Base-by-base conservation (phyloP, 2,888 invertebrate genomes). In the Cryptocheilus praepositus region DNA sequence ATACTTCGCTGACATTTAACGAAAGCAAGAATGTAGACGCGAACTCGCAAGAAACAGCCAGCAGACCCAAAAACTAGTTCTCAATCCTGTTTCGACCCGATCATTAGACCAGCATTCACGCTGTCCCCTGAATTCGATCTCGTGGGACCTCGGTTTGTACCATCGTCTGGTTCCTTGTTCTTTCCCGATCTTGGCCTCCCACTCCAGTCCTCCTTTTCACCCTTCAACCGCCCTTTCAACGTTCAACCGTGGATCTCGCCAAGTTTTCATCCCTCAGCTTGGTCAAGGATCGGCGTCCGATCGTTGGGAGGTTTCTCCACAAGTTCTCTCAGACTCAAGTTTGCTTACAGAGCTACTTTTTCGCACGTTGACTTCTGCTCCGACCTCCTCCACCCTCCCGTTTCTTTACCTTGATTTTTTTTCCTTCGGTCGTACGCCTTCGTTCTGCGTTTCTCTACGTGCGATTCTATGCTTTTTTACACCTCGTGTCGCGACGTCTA, bases 91-190 rank as follows among this genome's bases (percentile, higher is more conserved):
- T 13, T 43, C 55, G 8, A 16, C 52, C 21, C 51, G 58, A 58
- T 69, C 67, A 53, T 66, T 71, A 71, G 71, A 61, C 21, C 5
- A 58, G 62, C 53, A 71, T 71, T 71, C 71, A 64, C 56, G 15
- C 25, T 28, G 25, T 49, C 36, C 22, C n/a, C 8, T 13, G 16
- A 18, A 36, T 11, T 36, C 56, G 57, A 3, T 62, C 19, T 13
- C 36, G 15, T 11, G 36, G 36, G 36, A 8, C 36, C 36, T 11
- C 36, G 36, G 36, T 7, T 11, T 7, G 36, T 36, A 36, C 13
- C 16, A 45, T 16, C 16, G n/a, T 3, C 45, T 45, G 3, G 3
- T 8, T 19, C 36, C 56, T 18, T 18, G 18, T 13, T 21, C 44
- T 43, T 11, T 44, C 21, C 49, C 7, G 49, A 49, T 55, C 18